These are phyloP conservation scores for Sapajus apella DNA, from an alignment of 2,113 vertebrate species.

Conservation along the genomic window DNA sequence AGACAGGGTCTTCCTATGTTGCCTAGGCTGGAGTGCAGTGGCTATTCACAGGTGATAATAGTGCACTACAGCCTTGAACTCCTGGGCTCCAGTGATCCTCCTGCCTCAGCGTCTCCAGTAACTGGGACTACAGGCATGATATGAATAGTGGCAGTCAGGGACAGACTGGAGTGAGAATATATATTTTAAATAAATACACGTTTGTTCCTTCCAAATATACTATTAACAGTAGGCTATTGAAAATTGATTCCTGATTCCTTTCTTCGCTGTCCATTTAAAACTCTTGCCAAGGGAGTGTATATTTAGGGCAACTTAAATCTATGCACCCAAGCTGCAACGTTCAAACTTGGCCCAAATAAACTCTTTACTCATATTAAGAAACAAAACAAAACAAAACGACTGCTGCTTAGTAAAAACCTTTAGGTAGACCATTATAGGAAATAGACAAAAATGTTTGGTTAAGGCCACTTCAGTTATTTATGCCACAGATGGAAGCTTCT, in stretches of 20 bases:
- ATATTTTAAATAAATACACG: neutral
- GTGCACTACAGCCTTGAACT: neutral
- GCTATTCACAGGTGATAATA: neutral
- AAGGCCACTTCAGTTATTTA: slow-evolving; percentile 30
- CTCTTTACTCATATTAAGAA: too few species aligned
- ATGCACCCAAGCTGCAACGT: too few species aligned
- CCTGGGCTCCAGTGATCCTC: neutral
- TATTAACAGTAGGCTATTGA: neutral
- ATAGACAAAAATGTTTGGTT: slow-evolving; percentile 1
- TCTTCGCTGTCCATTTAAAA: slow-evolving; percentile 2
- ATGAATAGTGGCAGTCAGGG: neutral
- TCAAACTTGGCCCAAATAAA: too few species aligned
- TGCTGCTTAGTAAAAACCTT: neutral
- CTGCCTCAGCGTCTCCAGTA: neutral
- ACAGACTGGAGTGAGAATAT: too few species aligned
- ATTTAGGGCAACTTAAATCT: too few species aligned
- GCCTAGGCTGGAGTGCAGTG: neutral
- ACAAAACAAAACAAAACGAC: too few species aligned
- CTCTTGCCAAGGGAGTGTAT: neutral
- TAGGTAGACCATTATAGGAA: neutral
- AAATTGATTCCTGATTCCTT: slow-evolving; percentile 35
- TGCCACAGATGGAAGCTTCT: neutral
- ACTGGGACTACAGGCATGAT: neutral
- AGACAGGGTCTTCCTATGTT: neutral
- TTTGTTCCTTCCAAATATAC: slow-evolving; percentile 27